phyloP scores from a whole-genome alignment of 2,113 vertebrate species.

The Psittacus erithacus region DNA sequence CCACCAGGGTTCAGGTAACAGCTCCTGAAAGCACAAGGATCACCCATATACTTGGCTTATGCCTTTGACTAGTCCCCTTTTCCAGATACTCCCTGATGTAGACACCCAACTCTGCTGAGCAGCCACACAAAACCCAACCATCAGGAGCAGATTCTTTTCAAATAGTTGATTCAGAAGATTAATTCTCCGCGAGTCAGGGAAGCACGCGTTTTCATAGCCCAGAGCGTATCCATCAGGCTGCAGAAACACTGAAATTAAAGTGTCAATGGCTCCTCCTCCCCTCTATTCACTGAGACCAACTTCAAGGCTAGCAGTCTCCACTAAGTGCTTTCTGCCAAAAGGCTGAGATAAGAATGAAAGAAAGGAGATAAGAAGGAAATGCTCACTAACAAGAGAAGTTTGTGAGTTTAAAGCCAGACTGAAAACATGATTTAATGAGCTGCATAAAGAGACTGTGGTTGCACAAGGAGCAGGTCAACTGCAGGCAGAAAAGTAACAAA shows the following conservation, averaged over 20 bases:
- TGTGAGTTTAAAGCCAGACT: not conserved
- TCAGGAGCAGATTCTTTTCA: not conserved
- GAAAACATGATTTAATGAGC: conserved; percentile 7
- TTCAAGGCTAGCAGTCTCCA: not conserved
- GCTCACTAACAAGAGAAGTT: not conserved
- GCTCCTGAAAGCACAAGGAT: not conserved
- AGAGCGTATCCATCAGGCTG: not conserved
- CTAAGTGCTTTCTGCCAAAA: not conserved
- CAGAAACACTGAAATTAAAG: not conserved
- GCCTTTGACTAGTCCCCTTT: not conserved
- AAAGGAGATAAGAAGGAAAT: conserved; percentile 13
- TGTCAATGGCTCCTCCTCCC: not conserved
- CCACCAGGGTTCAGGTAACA: not conserved
- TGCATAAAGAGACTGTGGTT: not conserved
- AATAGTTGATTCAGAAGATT: not conserved
- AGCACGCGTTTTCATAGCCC: not conserved
- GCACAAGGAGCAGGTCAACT: not conserved
- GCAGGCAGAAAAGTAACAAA: not conserved
- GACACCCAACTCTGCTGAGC: not conserved
- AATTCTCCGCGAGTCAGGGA: not conserved
- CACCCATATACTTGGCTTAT: not conserved
- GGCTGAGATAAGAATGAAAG: conserved; percentile 30
- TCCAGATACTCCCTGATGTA: not conserved
- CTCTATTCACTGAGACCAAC: not conserved
- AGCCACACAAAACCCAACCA: not conserved